Evolutionary conservation across 2,797 vertebrate species (phyloP).

Genomic region (Phoebastria nigripes): DNA sequence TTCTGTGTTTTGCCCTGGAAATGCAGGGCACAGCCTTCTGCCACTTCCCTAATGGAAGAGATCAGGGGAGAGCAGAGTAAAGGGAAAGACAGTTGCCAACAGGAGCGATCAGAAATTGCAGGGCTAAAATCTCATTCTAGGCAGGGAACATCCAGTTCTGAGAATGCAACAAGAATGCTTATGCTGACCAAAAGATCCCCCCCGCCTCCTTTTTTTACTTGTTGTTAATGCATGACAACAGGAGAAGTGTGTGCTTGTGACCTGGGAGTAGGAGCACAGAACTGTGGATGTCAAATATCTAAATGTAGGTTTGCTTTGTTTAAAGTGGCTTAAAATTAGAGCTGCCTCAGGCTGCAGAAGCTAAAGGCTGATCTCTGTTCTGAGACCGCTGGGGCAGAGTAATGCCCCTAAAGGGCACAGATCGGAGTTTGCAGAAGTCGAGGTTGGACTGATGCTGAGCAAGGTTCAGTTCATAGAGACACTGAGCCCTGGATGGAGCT

Average conservation of each 20-base stretch:
- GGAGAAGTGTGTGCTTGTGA: neutral
- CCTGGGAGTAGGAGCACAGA: neutral
- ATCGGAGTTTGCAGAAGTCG: neutral
- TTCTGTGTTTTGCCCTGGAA: neutral
- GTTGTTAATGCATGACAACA: neutral
- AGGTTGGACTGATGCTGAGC: neutral
- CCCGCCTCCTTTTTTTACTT: neutral
- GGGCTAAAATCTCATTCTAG: neutral
- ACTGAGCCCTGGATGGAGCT: neutral
- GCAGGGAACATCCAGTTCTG: slow-evolving; percentile 13
- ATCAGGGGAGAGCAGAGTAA: neutral
- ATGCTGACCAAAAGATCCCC: neutral
- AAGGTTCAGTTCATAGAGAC: neutral
- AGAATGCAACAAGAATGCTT: neutral
- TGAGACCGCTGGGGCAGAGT: neutral
- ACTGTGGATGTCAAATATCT: neutral
- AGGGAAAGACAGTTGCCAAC: neutral
- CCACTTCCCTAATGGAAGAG: neutral
- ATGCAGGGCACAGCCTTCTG: neutral
- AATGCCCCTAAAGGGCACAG: neutral
- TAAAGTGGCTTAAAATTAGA: neutral
- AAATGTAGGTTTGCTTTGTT: neutral
- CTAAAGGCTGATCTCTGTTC: neutral
- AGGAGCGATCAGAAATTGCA: neutral
- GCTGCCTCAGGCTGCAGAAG: neutral